Evolutionary conservation across 2,113 vertebrate genomes (phyloP).

Genomic region (Procavia capensis): DNA sequence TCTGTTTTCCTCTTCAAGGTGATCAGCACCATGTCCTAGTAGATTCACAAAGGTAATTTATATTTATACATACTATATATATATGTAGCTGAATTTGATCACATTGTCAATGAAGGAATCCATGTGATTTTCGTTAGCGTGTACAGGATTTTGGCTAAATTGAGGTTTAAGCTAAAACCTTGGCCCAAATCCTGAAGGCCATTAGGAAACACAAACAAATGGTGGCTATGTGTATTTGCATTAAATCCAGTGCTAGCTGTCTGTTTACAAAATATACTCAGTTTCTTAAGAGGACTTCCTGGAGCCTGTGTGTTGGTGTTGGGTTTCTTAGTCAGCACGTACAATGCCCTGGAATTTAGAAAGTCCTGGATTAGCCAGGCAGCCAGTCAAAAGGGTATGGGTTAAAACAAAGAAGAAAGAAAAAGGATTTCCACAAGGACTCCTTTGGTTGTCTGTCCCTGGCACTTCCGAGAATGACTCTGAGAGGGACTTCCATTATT

Average conservation of each 20-base stretch:
- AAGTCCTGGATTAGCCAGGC: slow-evolving; percentile 72
- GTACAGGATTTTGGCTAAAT: slow-evolving; percentile 66
- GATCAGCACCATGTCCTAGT: not conserved
- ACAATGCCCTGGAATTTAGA: slow-evolving; percentile 74
- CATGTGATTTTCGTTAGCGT: slow-evolving; percentile 39
- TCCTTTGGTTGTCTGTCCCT: not conserved
- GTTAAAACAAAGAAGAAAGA: slow-evolving; percentile 67
- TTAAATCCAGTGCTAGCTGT: slow-evolving; percentile 73
- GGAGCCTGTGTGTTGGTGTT: slow-evolving; percentile 49
- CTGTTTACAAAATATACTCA: slow-evolving; percentile 83
- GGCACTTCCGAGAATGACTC: not conserved
- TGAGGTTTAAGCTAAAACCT: slow-evolving; percentile 68
- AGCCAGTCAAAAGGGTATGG: slow-evolving; percentile 52
- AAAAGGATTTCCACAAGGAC: slow-evolving; percentile 3
- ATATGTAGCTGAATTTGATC: slow-evolving; percentile 73
- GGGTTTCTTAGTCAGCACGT: slow-evolving; percentile 67
- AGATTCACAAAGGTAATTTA: slow-evolving; percentile 57
- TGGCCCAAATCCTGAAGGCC: slow-evolving; percentile 80
- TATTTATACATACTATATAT: slow-evolving; percentile 53
- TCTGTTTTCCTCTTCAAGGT: not conserved
- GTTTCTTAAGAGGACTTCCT: slow-evolving; percentile 75
- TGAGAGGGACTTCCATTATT: slow-evolving; percentile 36
- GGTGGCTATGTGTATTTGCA: slow-evolving; percentile 59
- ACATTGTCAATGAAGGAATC: slow-evolving; percentile 73
- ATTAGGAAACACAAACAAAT: slow-evolving; percentile 78